Percentiles rank a stretch among this genome's conserved stretches.
These are phyloP conservation scores for Leptothorax acervorum DNA, from an alignment of 2,888 invertebrate genomes.

Conservation along the genomic window DNA sequence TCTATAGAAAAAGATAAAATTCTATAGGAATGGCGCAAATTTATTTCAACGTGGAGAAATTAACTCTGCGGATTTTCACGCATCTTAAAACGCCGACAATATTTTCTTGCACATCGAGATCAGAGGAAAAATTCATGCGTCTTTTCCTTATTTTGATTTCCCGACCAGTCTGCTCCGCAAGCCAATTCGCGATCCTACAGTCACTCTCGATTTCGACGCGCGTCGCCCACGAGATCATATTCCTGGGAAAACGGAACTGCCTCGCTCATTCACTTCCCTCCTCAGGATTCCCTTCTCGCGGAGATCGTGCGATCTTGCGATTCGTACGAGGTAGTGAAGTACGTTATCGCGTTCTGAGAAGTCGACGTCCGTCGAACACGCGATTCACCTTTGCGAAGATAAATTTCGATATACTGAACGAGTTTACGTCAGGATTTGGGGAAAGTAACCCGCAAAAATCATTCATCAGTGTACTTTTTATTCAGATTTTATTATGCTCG, in stretches of 20 bases:
- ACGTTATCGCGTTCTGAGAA: constrained; percentile 47
- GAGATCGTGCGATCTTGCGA: constrained; percentile 13
- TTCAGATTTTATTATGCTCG: neutral
- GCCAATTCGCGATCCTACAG: constrained; percentile 45
- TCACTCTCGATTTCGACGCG: constrained; percentile 70
- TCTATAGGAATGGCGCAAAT: neutral
- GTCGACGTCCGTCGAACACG: constrained; percentile 48
- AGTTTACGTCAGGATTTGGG: neutral
- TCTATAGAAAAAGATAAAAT: neutral
- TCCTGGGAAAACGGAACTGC: constrained; percentile 64
- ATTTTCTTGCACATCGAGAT: constrained; percentile 17
- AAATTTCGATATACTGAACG: neutral
- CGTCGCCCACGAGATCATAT: constrained; percentile 62
- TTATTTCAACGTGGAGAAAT: neutral
- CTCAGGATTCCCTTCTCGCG: constrained; percentile 39
- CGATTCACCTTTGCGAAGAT: constrained; percentile 37
- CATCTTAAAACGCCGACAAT: neutral
- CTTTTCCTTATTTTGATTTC: constrained; percentile 8
- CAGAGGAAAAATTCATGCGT: constrained; percentile 40
- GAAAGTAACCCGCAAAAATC: constrained; percentile 25
- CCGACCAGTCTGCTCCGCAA: constrained; percentile 19
- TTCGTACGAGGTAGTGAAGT: constrained; percentile 45
- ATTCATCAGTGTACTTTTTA: constrained; percentile 13
- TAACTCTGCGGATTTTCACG: neutral
- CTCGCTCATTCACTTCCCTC: constrained; percentile 48